Evolutionary conservation across 2,888 invertebrate genomes (phyloP), one percentile per base, ranked within the genome.

Genomic region (Papilio elwesi): DNA sequence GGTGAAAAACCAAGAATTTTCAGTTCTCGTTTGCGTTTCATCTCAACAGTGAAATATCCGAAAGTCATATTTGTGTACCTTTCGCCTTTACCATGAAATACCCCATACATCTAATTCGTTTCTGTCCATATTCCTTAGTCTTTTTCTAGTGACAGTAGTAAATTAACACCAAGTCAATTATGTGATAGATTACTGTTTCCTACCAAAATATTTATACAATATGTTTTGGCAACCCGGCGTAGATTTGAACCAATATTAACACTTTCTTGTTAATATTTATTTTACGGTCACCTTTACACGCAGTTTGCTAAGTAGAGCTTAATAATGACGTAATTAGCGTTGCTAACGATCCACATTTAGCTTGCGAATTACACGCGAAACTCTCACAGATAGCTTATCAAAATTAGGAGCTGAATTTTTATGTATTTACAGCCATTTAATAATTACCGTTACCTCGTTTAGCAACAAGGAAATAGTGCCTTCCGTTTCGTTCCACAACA

Each of bases 401-500:
- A 38, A 36, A 36, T 48, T 65, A 65, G 36, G 47, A 51, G 16
- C 48, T 13, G 36, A 13, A 26, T 13, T 16, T 26, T 64, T 64
- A 63, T 64, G 16, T 49, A 48, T 68, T 68, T 68, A 51, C 68
- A 59, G 51, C 47, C 48, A 55, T 68, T 49, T 68, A 36, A 69
- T 49, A 36, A 69, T 55, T 69, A 9, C 38, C 11, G n/a, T 69
- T 62, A 38, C 68, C 59, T 6, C 16, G 15, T 36, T n/a, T 9
- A 51, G 51, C 51, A 62, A 62, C 52, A 62, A 69, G 62, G 69
- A 62, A 69, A 51, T 62, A 69, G 62, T 62, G n/a, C 49, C 62
- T 69, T 51, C 49, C 49, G 47, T 57, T 68, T 51, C 36, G n/a
- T 49, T 49, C 49, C 64, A 26, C 59, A 68, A 68, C 36, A 59